A percentile compares a stretch with the other conserved stretches of the same genome.
Conservation (phyloP, 2,888 invertebrate genomes). For the Ephialtes manifestator region DNA sequence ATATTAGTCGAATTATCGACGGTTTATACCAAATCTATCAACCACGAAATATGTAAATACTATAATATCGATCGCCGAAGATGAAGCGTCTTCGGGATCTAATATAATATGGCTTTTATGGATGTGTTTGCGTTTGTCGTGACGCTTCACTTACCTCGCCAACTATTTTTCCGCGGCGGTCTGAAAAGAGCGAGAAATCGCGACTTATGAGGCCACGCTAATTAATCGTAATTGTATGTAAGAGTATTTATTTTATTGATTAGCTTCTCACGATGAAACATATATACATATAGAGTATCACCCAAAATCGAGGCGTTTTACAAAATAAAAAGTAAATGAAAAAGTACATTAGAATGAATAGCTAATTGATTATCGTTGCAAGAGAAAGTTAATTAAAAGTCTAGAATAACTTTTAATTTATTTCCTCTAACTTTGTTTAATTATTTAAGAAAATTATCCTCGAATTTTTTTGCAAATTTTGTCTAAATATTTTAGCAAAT, state of each 20-base stretch:
- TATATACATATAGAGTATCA: slow-evolving; percentile 34
- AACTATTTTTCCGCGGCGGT: slow-evolving; percentile 30
- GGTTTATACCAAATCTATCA: slow-evolving; percentile 57
- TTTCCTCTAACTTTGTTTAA: no score
- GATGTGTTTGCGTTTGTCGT: slow-evolving; percentile 28
- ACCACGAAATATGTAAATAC: slow-evolving; percentile 54
- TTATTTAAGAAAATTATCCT: no score
- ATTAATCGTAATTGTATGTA: slow-evolving; percentile 33
- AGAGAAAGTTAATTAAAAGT: background rate
- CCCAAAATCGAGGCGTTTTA: slow-evolving; percentile 10
- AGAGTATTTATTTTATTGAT: slow-evolving; percentile 63
- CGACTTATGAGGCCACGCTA: background rate
- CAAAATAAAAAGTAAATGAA: background rate
- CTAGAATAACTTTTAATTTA: no score
- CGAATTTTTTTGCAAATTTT: no score
- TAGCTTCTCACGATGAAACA: slow-evolving; percentile 49
- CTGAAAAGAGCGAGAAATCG: slow-evolving; percentile 8
- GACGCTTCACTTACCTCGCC: slow-evolving; percentile 19
- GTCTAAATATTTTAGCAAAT: no score
- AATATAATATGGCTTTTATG: slow-evolving; percentile 14
- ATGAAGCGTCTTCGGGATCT: slow-evolving; percentile 4
- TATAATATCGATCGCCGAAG: background rate
- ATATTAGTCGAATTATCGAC: slow-evolving; percentile 44
- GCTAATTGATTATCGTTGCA: background rate
- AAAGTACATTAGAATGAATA: background rate